phyloP scores from a whole-genome alignment of 1,140 invertebrate genomes.

The Daktulosphaira vitifoliae region DNA sequence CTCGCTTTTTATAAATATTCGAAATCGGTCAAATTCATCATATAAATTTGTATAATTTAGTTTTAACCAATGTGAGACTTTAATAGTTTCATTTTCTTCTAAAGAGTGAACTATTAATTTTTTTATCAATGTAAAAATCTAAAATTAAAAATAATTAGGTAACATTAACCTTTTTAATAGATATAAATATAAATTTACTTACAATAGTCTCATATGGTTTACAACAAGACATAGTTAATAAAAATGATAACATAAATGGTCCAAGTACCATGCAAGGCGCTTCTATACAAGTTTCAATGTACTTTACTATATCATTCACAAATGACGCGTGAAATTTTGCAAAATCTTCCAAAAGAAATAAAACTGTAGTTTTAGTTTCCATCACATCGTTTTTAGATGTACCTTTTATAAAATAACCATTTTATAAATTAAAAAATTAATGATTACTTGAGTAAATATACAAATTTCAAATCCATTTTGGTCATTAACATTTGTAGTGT shows the following conservation, averaged over 20 bases:
- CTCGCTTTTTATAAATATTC: constrained; percentile 25
- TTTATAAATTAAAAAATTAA: no score
- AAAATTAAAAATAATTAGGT: background rate
- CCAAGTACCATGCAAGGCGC: constrained; percentile 11
- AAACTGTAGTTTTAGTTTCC: constrained; percentile 20
- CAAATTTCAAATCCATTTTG: constrained; percentile 1
- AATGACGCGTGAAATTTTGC: constrained; percentile 22
- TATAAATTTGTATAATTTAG: constrained; percentile 5
- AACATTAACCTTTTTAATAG: no score
- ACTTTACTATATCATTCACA: constrained; percentile 24
- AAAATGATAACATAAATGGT: constrained; percentile 24
- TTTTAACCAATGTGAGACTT: constrained; percentile 15
- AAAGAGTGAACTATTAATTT: constrained; percentile 11
- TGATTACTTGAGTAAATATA: no score
- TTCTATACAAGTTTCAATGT: constrained; percentile 11
- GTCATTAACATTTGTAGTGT: background rate
- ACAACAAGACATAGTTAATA: constrained; percentile 26
- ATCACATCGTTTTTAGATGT: background rate
- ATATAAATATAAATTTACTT: background rate
- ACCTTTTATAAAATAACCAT: background rate
- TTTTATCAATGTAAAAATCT: constrained; percentile 9
- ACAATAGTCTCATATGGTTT: constrained; percentile 8
- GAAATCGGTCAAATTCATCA: constrained; percentile 7
- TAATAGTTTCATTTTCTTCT: constrained; percentile 1
- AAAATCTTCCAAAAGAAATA: constrained; percentile 23